Evolutionary conservation across 2,888 invertebrate genomes (phyloP), one percentile per base, ranked within the genome.

Genomic region (Brachyptera putata): DNA sequence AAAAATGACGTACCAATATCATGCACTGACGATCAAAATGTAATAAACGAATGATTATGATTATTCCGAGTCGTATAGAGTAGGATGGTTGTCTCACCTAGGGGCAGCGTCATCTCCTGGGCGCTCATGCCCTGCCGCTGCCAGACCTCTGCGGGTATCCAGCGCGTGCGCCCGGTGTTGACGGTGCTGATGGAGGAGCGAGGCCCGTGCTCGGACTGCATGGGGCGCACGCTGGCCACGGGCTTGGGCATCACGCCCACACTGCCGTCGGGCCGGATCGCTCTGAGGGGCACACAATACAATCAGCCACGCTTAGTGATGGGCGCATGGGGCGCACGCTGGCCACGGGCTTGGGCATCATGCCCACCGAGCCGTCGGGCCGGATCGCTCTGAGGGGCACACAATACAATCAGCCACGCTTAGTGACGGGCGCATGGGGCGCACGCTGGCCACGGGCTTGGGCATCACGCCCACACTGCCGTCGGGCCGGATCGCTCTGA

Each of bases 71-170:
- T n/a, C n/a, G n/a, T n/a, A n/a, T n/a, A n/a, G n/a, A n/a, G n/a
- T n/a, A n/a, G n/a, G n/a, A n/a, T n/a, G n/a, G 30, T 30, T 11
- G 5, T 5, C 70, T 71, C 71, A 87, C 88, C 89, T 59, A 91
- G 79, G 2, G 95, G 95, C 64, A 95, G 78, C 5, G 92, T 92
- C 87, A 95, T 93, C 78, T 95, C 95, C 76, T 94, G 93, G 21
- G 94, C 93, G 18, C 91, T 91, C 86, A 95, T 95, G 63, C 95
- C 95, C 76, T 95, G 95, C 41, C 91, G 78, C 69, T 91, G 89
- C 91, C 91, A 91, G 59, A 91, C 91, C 75, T 91, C 91, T 3
- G 91, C 91, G 3, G 91, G 91, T 68, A 92, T 91, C 91, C 91
- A 91, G 55, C 85, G 75, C 2, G 73, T 75, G 13, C 76, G 61